Evolutionary conservation across 2,888 invertebrate species (phyloP).

Genomic region (Pollenia angustigena): DNA sequence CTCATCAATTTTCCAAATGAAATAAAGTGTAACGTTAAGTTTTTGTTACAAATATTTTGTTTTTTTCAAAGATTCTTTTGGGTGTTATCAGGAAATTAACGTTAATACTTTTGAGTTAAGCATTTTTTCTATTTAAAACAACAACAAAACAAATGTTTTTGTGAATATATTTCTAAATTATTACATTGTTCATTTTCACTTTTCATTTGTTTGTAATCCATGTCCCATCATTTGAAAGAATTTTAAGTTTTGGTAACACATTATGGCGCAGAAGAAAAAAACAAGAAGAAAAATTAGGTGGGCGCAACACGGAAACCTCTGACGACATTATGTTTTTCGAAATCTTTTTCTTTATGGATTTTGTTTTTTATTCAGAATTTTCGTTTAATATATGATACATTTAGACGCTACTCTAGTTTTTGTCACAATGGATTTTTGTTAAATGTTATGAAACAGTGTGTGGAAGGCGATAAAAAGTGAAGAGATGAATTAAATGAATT

Average conservation of each 20-base stretch:
- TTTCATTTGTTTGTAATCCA: slow-evolving; percentile 59
- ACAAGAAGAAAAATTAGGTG: slow-evolving; percentile 50
- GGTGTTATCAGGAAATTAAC: slow-evolving; percentile 67
- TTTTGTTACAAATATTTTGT: slow-evolving; percentile 9
- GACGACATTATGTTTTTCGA: slow-evolving; percentile 52
- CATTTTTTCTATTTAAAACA: slow-evolving; percentile 49
- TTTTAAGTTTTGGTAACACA: slow-evolving; percentile 68
- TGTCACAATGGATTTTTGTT: slow-evolving; percentile 37
- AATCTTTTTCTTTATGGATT: slow-evolving; percentile 28
- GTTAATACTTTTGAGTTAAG: slow-evolving; percentile 55
- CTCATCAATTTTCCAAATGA: slow-evolving; percentile 52
- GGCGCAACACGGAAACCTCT: slow-evolving; percentile 70
- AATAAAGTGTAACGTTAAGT: slow-evolving; percentile 61
- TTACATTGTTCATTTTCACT: slow-evolving; percentile 44
- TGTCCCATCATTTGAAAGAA: slow-evolving; percentile 59
- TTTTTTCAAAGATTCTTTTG: slow-evolving; percentile 14
- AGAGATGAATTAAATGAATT: no score
- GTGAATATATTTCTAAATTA: slow-evolving; percentile 39
- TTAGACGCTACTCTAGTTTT: slow-evolving; percentile 58
- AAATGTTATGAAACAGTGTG: slow-evolving; percentile 48
- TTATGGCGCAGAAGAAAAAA: slow-evolving; percentile 7
- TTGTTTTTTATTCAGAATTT: slow-evolving; percentile 41
- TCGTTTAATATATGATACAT: slow-evolving; percentile 53
- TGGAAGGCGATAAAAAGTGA: not conserved
- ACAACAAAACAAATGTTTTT: slow-evolving; percentile 1